Evolutionary conservation across 2,888 invertebrate genomes (phyloP), one percentile per base, ranked within the genome.

Genomic region (Macrosiphum euphorbiae): DNA sequence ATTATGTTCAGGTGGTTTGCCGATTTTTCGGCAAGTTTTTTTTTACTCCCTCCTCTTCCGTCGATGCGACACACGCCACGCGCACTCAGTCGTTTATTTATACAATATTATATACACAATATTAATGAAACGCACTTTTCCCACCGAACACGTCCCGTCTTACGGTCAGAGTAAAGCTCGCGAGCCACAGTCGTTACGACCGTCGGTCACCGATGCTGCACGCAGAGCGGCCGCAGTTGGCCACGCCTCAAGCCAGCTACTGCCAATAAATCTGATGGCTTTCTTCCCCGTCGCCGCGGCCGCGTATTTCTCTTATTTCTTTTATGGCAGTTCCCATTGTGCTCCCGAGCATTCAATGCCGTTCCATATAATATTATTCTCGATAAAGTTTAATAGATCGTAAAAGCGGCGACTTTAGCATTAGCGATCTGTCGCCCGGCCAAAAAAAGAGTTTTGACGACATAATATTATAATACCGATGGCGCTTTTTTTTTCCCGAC

Each of bases 381-480:
- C 90, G 44, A 94, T 94, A 94, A 90, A 94, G 90, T 90, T 94
- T 90, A 94, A 94, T 89, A 90, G 90, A 94, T 94, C 90, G 90
- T 94, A 90, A 90, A 94, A 90, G n/a, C n/a, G 90, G 44, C n/a
- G 86, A 90, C 89, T 94, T 58, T 85, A 89, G 84, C 93, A 85
- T 85, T 90, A 89, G 47, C 47, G 89, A 85, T 90, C 93, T 93
- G 93, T 90, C 93, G 85, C 47, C 58, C 58, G 44, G 93, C 93
- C 93, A 93, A 44, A 44, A 44, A 93, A 58, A 44, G 35, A 58
- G 28, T 41, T n/a, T 85, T 55, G 35, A 55, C 55, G 26, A 55
- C 26, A 44, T 85, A 85, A 28, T 55, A 58, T 52, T 52, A 55
- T 55, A 55, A 55, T 88, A 55, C 52, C 26, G 55, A 78, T 41